phyloP scores from a whole-genome alignment of 2,797 vertebrate genomes.

The Diplodus sargus region DNA sequence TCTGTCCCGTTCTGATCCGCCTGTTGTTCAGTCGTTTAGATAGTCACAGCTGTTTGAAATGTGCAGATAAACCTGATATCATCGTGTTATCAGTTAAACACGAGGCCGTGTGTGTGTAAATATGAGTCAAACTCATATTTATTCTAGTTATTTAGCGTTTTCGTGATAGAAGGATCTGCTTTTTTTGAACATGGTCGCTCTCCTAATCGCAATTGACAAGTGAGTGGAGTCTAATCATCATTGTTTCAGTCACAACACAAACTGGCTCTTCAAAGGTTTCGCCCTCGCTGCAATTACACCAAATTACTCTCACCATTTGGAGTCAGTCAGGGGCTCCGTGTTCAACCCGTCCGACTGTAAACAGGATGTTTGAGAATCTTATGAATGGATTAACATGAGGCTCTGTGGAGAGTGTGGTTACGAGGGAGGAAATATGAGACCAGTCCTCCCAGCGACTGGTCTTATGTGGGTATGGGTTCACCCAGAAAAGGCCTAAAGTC shows the following conservation, averaged over 20 bases:
- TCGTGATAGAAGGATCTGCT: slow-evolving; percentile 78
- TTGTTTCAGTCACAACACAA: slow-evolving; percentile 80
- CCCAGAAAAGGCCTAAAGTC: background rate
- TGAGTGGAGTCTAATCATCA: slow-evolving; percentile 84
- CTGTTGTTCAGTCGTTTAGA: background rate
- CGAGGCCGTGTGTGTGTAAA: background rate
- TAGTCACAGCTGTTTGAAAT: background rate
- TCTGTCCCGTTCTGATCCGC: slow-evolving; percentile 5
- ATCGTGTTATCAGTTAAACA: background rate
- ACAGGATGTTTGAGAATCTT: slow-evolving; percentile 56
- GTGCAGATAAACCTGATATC: background rate
- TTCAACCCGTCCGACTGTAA: slow-evolving; percentile 33
- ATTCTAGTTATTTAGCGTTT: slow-evolving; percentile 14
- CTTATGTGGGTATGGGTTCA: background rate
- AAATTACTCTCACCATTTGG: slow-evolving; percentile 74
- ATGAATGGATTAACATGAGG: slow-evolving; percentile 36
- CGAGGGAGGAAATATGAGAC: background rate
- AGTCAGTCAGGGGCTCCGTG: slow-evolving; percentile 53
- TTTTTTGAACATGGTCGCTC: slow-evolving; percentile 79
- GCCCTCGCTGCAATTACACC: slow-evolving; percentile 83
- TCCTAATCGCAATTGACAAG: slow-evolving; percentile 88
- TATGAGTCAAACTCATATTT: background rate
- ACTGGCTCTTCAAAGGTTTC: slow-evolving; percentile 87
- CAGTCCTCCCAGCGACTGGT: background rate
- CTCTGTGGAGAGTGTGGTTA: slow-evolving; percentile 16